Base-by-base conservation (phyloP, 2,888 invertebrate genomes). In the Rhamphomyia laevipes region DNA sequence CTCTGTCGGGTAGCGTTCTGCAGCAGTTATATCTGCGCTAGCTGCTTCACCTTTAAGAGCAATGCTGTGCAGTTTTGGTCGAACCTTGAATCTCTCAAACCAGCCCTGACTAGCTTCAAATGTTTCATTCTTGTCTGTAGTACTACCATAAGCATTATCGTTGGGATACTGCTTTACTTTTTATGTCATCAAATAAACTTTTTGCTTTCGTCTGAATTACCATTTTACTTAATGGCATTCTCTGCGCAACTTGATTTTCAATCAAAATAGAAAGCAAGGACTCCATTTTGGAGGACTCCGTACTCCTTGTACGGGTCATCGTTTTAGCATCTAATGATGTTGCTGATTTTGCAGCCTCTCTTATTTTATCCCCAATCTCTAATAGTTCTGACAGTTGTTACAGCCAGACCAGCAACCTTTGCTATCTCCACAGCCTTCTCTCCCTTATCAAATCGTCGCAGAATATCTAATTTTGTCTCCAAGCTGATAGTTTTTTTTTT, bases 181-280 rank as follows among this genome's bases (percentile, higher is more conserved):
- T 57, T 48, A 57, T 48, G 41, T 54, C 51, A 50, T 56, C 51
- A 52, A 53, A 56, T 46, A 56, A 50, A 46, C 50, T 51, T 54
- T 56, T 56, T 49, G 53, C 56, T 54, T 58, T 57, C 45, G 50
- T 46, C 47, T 55, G 56, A 52, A 57, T 57, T 51, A 51, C 51
- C 47, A 55, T 55, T 55, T 55, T 53, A 51, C 53, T 56, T 49
- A 57, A 50, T 46, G 55, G 55, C 47, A 55, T 54, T 52, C 46
- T 52, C 46, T 53, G 54, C 46, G 46, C 49, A 49, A 51, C 51
- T 50, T 55, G 49, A 43, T 56, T 51, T 50, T 55, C 51, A 52
- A 57, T 56, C 56, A 52, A 54, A 45, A 49, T 52, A 46, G 53
- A 50, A 51, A 54, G 52, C 48, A 54, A 51, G 50, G 49, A 50